Base-by-base conservation (phyloP, 2,888 invertebrate species). In the Strigamia maritima region DNA sequence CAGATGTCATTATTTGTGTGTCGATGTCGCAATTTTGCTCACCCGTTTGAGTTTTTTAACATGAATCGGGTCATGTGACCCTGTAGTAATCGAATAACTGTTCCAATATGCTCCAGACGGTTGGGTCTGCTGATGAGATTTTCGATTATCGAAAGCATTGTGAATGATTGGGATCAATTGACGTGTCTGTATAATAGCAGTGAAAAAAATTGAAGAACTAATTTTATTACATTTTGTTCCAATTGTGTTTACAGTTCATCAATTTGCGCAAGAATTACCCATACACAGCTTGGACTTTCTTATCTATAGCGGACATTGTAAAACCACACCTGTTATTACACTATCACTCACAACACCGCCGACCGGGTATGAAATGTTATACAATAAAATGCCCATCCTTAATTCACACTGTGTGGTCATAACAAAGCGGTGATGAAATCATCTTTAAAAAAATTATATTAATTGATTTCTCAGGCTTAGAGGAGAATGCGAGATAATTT, bases 281-380 rank as follows among this genome's bases (percentile, higher is more conserved):
- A 44, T 16, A 10, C 44, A 10, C 12, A 44, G 44, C 44, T 54
- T 54, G 54, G 54, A 54, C 54, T 54, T 54, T 54, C 19, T 54
- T 54, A 54, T 54, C 54, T 54, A 54, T 19, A 54, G 22, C 54
- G 54, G 54, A 54, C 54, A 54, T 54, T 54, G 54, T 54, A 54
- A 54, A 54, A 54, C 54, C 54, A 54, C 54, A 54, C 54, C 54
- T 54, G 54, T 54, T 54, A 54, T 54, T 54, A 54, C 54, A 54
- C 54, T 54, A 54, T 54, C 54, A 54, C 7, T 54, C 54, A 54
- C 54, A 35, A 35, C n/a, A 54, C 54, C 54, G 54, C 54, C 54
- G 19, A 54, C 54, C 54, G 54, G 54, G 54, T 22, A 8, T 54
- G 54, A 54, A 54, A 54, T 54, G 19, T 54, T 54, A 54, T 54